These are phyloP conservation scores for Acronicta psi DNA, from an alignment of 2,888 invertebrate genomes.

Conservation along the genomic window DNA sequence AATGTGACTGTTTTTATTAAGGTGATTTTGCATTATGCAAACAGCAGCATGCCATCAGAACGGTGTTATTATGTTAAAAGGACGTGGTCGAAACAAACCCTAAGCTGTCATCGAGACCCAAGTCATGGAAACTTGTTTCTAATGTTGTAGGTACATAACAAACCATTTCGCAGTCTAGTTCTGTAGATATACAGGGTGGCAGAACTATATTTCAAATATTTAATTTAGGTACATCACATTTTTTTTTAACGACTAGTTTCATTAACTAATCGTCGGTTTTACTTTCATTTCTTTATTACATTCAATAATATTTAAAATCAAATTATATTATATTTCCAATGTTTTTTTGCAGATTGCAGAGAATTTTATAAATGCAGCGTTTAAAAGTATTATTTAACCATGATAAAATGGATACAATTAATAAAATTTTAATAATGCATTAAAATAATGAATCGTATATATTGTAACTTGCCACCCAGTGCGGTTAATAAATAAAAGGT, in stretches of 20 bases:
- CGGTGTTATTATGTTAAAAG: conserved; percentile 24
- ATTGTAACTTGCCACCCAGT: neutral
- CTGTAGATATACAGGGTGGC: neutral
- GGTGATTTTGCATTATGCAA: conserved; percentile 14
- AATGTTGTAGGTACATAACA: neutral
- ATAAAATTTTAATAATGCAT: no score
- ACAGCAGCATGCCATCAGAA: conserved; percentile 27
- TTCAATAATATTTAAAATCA: no score
- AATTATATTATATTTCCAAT: no score
- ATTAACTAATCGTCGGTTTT: no score
- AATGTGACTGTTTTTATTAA: neutral
- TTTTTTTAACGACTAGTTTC: no score
- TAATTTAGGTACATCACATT: no score
- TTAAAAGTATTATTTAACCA: no score
- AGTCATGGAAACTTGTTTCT: neutral
- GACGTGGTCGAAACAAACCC: conserved; percentile 15
- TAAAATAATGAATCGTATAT: no score
- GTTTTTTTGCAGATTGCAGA: no score
- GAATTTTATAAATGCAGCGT: no score
- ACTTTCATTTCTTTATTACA: no score
- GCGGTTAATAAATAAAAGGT: neutral
- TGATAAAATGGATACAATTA: no score
- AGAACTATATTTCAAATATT: neutral
- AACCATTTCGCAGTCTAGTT: neutral
- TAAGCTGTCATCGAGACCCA: conserved; percentile 3